These are phyloP conservation scores for Drosophila borborema DNA, from an alignment of 2,888 invertebrate genomes.

Conservation along the genomic window DNA sequence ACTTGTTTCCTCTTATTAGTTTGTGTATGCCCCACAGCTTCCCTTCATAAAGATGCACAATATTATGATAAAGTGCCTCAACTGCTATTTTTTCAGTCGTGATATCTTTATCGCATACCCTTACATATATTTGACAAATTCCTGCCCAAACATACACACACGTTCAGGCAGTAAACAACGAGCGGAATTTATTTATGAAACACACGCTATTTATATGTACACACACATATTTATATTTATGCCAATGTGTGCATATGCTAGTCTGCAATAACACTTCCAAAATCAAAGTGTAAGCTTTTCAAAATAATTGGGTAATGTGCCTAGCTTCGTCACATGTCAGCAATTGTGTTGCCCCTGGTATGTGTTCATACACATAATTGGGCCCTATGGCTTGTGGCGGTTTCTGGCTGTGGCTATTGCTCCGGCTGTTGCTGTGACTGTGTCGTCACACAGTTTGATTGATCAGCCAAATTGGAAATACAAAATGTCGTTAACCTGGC, in stretches of 20 bases:
- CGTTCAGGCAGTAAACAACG: conserved; percentile 62
- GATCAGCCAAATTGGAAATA: conserved; percentile 61
- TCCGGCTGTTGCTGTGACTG: conserved; percentile 1
- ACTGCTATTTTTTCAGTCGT: conserved; percentile 43
- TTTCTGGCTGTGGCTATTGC: neutral
- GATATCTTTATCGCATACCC: conserved; percentile 62
- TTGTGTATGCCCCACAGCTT: conserved; percentile 15
- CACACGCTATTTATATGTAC: conserved; percentile 14
- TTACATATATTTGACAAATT: conserved; percentile 65
- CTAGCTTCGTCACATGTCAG: conserved; percentile 39
- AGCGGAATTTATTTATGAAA: conserved; percentile 63
- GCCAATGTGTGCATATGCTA: neutral
- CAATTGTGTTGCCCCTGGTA: conserved; percentile 5
- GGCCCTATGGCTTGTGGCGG: conserved; percentile 30
- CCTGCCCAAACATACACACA: conserved; percentile 17
- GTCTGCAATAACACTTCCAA: conserved; percentile 32
- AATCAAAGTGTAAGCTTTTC: conserved; percentile 24
- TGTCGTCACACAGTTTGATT: conserved; percentile 59
- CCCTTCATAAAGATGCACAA: neutral
- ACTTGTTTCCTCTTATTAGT: conserved; percentile 9
- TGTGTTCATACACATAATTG: neutral
- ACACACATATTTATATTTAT: neutral
- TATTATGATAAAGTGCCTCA: neutral
- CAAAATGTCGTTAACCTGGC: conserved; percentile 74
- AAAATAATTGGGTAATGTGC: conserved; percentile 28